Percentiles rank a stretch among this genome's conserved stretches.
phyloP scores from a whole-genome alignment of 2,888 invertebrate species.

The Lymantria monacha region DNA sequence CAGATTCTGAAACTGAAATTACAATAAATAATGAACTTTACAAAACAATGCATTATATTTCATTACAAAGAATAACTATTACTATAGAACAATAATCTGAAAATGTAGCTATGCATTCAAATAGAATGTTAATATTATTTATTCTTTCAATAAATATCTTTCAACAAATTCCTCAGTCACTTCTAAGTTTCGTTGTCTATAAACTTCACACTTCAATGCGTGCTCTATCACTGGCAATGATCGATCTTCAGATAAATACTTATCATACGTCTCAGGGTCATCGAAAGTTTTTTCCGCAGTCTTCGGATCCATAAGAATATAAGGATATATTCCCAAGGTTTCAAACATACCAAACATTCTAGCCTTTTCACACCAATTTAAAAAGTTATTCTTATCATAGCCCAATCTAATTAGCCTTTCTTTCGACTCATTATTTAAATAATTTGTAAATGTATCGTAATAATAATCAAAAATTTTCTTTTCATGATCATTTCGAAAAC shows the following conservation, averaged over 20 bases:
- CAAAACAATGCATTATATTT: too few species aligned
- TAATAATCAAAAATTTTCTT: conserved; percentile 45
- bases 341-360: conserved; percentile 43
- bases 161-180: conserved; percentile 56
- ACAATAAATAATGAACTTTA: too few species aligned
- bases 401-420: conserved; percentile 38
- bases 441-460: conserved; percentile 43
- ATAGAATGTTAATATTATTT: neutral
- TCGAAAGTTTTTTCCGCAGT: conserved; percentile 40
- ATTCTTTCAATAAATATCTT: conserved; percentile 34
- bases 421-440: conserved; percentile 40
- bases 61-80: too few species aligned
- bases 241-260: conserved; percentile 34
- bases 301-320: conserved; percentile 42
- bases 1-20: too few species aligned
- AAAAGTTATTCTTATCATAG: conserved; percentile 38
- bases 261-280: conserved; percentile 42
- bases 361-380: conserved; percentile 40
- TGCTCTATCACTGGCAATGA: conserved; percentile 41
- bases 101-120: too few species aligned
- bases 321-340: conserved; percentile 37
- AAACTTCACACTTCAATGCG: conserved; percentile 30
- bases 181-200: conserved; percentile 44
- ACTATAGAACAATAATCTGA: too few species aligned
- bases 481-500: conserved; percentile 52